A percentile compares a stretch with the other conserved stretches of the same genome.
phyloP scores from a whole-genome alignment of 1,140 invertebrate genomes.

The Sinella curviseta region DNA sequence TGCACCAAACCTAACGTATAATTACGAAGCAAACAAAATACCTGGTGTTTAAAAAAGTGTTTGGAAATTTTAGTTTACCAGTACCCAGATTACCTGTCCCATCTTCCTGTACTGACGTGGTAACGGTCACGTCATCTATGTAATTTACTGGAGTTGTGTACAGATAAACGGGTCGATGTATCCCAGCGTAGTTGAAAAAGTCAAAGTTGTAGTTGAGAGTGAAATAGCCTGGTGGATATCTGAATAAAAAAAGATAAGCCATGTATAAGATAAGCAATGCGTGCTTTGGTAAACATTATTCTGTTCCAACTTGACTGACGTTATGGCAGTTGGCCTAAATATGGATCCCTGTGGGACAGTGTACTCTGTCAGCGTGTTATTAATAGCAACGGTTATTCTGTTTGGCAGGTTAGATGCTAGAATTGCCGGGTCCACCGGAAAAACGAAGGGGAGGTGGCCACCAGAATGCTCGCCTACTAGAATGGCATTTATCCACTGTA shows the following conservation, averaged over 20 bases:
- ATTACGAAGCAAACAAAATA: too few species aligned
- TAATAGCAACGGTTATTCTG: slow-evolving; percentile 63
- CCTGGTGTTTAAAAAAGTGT: too few species aligned
- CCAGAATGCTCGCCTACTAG: slow-evolving; percentile 59
- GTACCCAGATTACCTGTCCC: slow-evolving; percentile 2
- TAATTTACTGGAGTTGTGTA: slow-evolving; percentile 60
- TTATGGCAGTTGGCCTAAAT: slow-evolving; percentile 25
- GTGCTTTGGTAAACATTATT: too few species aligned
- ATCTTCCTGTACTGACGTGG: slow-evolving; percentile 51
- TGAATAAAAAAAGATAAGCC: neutral
- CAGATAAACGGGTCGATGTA: slow-evolving; percentile 64
- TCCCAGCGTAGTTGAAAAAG: slow-evolving; percentile 71
- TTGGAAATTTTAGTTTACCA: too few species aligned
- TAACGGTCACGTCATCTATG: slow-evolving; percentile 60
- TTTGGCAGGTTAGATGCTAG: slow-evolving; percentile 52
- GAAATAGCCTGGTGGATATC: slow-evolving; percentile 50
- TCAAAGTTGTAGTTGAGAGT: slow-evolving; percentile 61
- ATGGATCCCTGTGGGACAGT: slow-evolving; percentile 57
- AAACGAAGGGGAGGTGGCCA: slow-evolving; percentile 66
- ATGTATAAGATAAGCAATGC: neutral
- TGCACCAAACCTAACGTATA: too few species aligned
- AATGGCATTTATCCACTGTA: slow-evolving; percentile 62
- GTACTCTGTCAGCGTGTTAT: slow-evolving; percentile 62
- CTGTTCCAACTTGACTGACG: too few species aligned
- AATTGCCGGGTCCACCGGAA: slow-evolving; percentile 52